phyloP scores from a whole-genome alignment of 1,140 invertebrate species.

The Ectropis grisescens region DNA sequence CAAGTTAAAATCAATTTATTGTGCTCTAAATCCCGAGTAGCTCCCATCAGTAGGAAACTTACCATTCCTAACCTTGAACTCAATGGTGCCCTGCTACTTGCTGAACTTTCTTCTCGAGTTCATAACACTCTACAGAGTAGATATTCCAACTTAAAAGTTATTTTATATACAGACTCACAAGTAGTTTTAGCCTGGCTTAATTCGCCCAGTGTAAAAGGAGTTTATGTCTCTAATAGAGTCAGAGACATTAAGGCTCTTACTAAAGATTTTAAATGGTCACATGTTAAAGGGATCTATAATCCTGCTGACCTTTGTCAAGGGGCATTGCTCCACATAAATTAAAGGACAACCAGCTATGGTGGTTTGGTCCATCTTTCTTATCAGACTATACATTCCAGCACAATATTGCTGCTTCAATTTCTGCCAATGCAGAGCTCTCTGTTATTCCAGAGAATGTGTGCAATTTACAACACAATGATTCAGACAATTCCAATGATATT shows the following conservation, averaged over 20 bases:
- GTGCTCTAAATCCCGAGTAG: conserved; percentile 8
- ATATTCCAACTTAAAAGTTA: conserved; percentile 3
- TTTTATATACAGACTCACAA: conserved; percentile 37
- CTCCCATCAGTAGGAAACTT: conserved; percentile 5
- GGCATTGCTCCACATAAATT: conserved; percentile 5
- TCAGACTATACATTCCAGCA: too few relatives aligned
- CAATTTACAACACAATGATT: too few relatives aligned
- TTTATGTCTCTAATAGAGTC: conserved; percentile 42
- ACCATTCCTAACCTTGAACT: conserved; percentile 11
- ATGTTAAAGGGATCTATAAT: conserved; percentile 13
- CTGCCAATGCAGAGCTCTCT: too few relatives aligned
- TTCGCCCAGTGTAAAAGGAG: conserved; percentile 17
- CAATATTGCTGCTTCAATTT: too few relatives aligned
- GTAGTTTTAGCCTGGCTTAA: conserved; percentile 42
- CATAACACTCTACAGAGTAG: conserved; percentile 3
- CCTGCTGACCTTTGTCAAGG: conserved; percentile 22
- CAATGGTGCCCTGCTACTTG: conserved; percentile 11
- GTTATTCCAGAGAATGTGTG: too few relatives aligned
- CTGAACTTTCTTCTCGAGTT: conserved; percentile 4
- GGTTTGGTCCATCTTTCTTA: conserved; percentile 1
- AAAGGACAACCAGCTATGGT: conserved; percentile 7
- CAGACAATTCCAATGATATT: too few relatives aligned
- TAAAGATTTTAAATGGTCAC: conserved; percentile 6
- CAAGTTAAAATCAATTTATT: conserved; percentile 5
- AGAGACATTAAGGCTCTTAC: conserved; percentile 27